Percentiles rank a stretch among this genome's conserved stretches.
phyloP scores from a whole-genome alignment of 1,140 invertebrate genomes.

The Diplogasteroides magnus region DNA sequence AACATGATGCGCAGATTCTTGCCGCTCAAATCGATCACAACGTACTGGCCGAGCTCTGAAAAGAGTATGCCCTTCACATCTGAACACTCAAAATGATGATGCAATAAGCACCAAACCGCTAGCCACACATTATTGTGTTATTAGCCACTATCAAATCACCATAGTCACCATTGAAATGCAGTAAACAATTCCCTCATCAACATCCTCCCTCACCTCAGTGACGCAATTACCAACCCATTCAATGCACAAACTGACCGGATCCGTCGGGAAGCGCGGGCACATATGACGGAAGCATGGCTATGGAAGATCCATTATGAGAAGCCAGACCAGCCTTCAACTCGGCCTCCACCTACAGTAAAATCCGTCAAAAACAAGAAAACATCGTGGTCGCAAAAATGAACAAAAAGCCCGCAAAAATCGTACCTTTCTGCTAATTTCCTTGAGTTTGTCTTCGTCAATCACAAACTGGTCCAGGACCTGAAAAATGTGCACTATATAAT shows the following conservation, averaged over 20 bases:
- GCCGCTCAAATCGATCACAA: slow-evolving; percentile 53
- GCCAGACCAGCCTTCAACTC: slow-evolving; percentile 41
- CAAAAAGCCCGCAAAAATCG: slow-evolving; percentile 35
- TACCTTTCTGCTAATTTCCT: slow-evolving; percentile 37
- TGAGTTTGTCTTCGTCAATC: slow-evolving; percentile 21
- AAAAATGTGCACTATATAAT: too few relatives aligned
- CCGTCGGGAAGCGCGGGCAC: slow-evolving; percentile 50
- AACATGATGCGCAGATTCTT: slow-evolving; percentile 53
- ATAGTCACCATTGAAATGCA: not conserved
- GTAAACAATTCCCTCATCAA: not conserved
- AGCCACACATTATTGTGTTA: not conserved
- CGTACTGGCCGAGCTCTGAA: slow-evolving; percentile 52
- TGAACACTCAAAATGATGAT: slow-evolving; percentile 5
- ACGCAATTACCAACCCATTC: slow-evolving; percentile 7
- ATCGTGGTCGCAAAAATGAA: not conserved
- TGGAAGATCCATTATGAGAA: slow-evolving; percentile 37
- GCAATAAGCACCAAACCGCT: not conserved
- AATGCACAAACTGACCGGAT: slow-evolving; percentile 38
- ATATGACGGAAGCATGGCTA: slow-evolving; percentile 52
- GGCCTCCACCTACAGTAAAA: slow-evolving; percentile 32
- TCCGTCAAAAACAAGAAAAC: slow-evolving; percentile 14
- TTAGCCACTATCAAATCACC: not conserved
- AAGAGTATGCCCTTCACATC: not conserved
- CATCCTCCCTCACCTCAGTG: not conserved
- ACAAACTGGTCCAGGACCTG: slow-evolving; percentile 14